Evolutionary conservation across 2,888 invertebrate genomes (phyloP).

Genomic region (Petrolisthes cinctipes): DNA sequence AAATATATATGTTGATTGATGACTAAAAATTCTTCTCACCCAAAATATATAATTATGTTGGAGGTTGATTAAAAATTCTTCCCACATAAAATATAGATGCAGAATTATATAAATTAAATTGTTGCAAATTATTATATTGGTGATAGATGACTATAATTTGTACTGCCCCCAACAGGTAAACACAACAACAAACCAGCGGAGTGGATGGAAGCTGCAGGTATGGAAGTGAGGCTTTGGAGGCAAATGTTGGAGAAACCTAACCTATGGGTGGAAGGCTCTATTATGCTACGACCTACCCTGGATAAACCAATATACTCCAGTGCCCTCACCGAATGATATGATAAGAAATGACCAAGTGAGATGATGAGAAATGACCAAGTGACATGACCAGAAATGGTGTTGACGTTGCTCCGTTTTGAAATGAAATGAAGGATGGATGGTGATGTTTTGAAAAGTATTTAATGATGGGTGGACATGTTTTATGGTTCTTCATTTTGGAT

Average conservation of each 20-base stretch:
- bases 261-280: conserved; percentile 96
- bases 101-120: neutral
- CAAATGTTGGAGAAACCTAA: conserved; percentile 93
- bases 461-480: too few relatives aligned
- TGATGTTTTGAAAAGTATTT: too few relatives aligned
- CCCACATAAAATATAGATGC: neutral
- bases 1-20: too few relatives aligned
- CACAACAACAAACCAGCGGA: conserved; percentile 87
- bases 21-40: too few relatives aligned
- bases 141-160: neutral
- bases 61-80: too few relatives aligned
- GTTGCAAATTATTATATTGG: neutral
- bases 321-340: conserved; percentile 49
- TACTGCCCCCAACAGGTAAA: conserved; percentile 77
- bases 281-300: conserved; percentile 80
- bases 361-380: too few relatives aligned
- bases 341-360: too few relatives aligned
- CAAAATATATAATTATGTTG: too few relatives aligned
- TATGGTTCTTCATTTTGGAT: too few relatives aligned
- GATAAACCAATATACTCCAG: conserved; percentile 63
- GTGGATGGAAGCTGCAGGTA: conserved; percentile 95
- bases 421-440: too few relatives aligned
- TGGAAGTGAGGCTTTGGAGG: conserved; percentile 92
- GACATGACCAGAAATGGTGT: too few relatives aligned
- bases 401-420: too few relatives aligned